Evolutionary conservation across 2,888 invertebrate species (phyloP).

Genomic region (Agrotis segetum): DNA sequence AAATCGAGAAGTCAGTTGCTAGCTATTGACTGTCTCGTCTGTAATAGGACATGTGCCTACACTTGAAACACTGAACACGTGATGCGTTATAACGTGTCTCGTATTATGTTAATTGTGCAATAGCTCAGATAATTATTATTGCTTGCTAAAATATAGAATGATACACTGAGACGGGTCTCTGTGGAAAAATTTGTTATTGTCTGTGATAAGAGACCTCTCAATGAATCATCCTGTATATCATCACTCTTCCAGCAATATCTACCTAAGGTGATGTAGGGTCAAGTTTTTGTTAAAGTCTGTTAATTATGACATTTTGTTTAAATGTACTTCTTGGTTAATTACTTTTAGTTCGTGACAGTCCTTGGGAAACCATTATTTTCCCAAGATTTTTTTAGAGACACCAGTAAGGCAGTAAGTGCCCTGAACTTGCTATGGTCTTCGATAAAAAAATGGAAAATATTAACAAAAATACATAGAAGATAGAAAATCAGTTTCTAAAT

Average conservation of each 20-base stretch:
- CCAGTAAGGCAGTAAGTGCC: background rate
- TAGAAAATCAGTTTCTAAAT: background rate
- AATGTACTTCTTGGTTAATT: conserved; percentile 2
- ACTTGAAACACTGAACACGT: conserved; percentile 45
- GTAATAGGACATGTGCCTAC: background rate
- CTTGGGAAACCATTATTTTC: background rate
- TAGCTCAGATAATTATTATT: conserved; percentile 29
- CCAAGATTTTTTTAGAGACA: background rate
- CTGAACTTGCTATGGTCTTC: background rate
- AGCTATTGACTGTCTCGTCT: background rate
- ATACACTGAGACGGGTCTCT: background rate
- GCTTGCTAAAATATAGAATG: background rate
- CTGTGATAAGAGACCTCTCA: background rate
- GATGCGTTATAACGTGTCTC: conserved; percentile 39
- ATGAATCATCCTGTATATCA: background rate
- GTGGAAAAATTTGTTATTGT: conserved; percentile 5
- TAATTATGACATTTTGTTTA: no score
- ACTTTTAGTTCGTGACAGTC: background rate
- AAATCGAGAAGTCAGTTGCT: no score
- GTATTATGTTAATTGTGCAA: conserved; percentile 38
- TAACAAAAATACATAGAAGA: no score
- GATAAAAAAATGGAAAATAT: background rate
- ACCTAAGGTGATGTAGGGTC: background rate
- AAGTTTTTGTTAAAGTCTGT: background rate
- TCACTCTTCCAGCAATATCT: background rate